Percentiles rank a stretch among this genome's conserved stretches.
Conservation (phyloP, 2,113 vertebrate genomes). For the Oophaga pumilio region DNA sequence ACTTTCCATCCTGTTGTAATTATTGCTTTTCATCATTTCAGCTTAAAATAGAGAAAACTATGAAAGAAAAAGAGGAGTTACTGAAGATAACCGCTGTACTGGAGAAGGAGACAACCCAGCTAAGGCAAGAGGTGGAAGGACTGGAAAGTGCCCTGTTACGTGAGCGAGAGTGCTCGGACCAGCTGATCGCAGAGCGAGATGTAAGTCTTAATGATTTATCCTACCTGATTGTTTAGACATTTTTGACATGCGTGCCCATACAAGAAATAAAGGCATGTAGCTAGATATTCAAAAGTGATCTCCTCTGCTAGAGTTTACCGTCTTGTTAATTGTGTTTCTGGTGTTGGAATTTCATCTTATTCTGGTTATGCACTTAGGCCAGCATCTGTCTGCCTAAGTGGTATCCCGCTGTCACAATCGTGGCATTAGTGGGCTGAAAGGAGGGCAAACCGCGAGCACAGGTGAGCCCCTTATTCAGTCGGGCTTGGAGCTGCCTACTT, state of each 20-base stretch:
- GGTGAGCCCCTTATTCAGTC: no score
- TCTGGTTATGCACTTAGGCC: no score
- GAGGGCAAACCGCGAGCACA: no score
- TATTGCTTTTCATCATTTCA: constrained; percentile 63
- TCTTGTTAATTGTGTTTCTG: not conserved
- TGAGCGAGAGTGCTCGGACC: constrained; percentile 80
- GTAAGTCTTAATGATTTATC: constrained; percentile 64
- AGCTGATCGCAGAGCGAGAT: constrained; percentile 83
- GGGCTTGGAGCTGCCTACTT: no score
- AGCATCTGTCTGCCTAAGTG: no score
- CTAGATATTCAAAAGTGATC: not conserved
- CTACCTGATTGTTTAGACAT: not conserved
- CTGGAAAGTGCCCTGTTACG: constrained; percentile 79
- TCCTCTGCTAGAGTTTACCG: not conserved
- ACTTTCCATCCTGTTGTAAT: not conserved
- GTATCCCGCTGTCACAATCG: no score
- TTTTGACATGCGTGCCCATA: not conserved
- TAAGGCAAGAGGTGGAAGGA: constrained; percentile 81
- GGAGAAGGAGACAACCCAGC: constrained; percentile 84
- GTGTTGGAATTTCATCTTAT: not conserved
- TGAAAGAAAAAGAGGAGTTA: constrained; percentile 91
- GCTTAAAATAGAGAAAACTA: constrained; percentile 93
- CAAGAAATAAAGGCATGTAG: not conserved
- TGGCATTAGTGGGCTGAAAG: no score
- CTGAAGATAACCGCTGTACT: constrained; percentile 79